A percentile compares a stretch with the other conserved stretches of the same genome.
Evolutionary conservation across 64 coral and sea anemone species (phyloP).

Genomic region (Actinia equina): DNA sequence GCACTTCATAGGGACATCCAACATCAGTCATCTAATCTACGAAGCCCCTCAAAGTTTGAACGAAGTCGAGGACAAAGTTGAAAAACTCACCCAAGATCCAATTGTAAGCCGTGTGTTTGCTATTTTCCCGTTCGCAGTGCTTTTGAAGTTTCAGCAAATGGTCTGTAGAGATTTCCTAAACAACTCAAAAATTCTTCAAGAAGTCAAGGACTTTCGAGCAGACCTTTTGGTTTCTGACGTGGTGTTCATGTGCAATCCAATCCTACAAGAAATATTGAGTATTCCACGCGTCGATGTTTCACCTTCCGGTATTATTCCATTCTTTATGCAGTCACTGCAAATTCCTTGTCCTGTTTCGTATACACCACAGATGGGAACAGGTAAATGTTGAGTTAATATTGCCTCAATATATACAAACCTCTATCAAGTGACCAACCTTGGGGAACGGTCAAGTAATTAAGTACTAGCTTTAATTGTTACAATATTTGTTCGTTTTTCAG

Average conservation of each 20-base stretch:
- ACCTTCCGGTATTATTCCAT: background rate
- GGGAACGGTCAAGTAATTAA: too few relatives aligned
- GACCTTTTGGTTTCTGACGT: background rate
- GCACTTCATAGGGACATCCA: background rate
- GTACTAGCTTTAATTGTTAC: too few relatives aligned
- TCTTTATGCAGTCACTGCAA: background rate
- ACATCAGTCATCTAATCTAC: background rate
- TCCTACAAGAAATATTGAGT: background rate
- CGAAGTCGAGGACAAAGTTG: background rate
- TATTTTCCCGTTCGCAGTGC: background rate
- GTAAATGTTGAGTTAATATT: background rate
- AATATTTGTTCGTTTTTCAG: background rate
- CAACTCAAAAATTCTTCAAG: background rate
- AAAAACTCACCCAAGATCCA: background rate
- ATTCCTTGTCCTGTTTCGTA: background rate
- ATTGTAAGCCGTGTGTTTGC: background rate
- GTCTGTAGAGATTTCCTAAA: background rate
- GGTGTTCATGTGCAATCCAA: background rate
- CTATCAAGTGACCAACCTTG: too few relatives aligned
- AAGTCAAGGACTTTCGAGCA: background rate
- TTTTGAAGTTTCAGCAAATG: background rate
- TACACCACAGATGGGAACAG: conserved; percentile 8
- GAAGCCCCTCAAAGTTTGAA: background rate
- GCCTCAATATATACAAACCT: too few relatives aligned
- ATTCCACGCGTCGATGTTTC: background rate